Conservation (phyloP, 2,888 invertebrate genomes). For the Steinernema carpocapsae region DNA sequence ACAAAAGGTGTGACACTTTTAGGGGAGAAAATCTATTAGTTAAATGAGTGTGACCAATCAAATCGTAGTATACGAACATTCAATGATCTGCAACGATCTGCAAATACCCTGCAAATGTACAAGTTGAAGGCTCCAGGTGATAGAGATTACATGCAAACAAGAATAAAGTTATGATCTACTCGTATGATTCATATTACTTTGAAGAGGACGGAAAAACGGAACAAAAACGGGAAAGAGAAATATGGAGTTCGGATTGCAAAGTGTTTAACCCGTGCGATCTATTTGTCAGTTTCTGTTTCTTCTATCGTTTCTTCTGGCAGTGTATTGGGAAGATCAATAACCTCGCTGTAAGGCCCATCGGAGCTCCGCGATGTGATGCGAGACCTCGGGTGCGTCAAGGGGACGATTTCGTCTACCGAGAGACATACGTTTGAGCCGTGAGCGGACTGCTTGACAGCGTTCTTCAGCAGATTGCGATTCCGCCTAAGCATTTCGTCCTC, state of each 20-base stretch:
- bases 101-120: no score
- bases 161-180: no score
- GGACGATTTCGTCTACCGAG: neutral
- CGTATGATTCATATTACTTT: no score
- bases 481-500: constrained; percentile 12
- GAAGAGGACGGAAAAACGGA: neutral
- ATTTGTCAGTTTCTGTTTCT: constrained; percentile 29
- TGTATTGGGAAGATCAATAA: constrained; percentile 30
- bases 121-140: no score
- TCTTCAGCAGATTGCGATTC: neutral
- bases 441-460: neutral
- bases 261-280: neutral
- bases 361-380: constrained; percentile 8
- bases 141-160: no score
- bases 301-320: constrained; percentile 16
- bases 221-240: neutral
- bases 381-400: neutral
- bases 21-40: no score
- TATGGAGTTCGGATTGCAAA: neutral
- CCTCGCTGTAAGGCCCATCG: constrained; percentile 25
- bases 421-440: constrained; percentile 1
- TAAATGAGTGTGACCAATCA: no score
- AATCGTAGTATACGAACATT: no score
- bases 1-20: no score
- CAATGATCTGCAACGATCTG: no score